These are phyloP conservation scores for Ambastaia sidthimunki DNA, from an alignment of 2,797 vertebrate species.

Conservation along the genomic window DNA sequence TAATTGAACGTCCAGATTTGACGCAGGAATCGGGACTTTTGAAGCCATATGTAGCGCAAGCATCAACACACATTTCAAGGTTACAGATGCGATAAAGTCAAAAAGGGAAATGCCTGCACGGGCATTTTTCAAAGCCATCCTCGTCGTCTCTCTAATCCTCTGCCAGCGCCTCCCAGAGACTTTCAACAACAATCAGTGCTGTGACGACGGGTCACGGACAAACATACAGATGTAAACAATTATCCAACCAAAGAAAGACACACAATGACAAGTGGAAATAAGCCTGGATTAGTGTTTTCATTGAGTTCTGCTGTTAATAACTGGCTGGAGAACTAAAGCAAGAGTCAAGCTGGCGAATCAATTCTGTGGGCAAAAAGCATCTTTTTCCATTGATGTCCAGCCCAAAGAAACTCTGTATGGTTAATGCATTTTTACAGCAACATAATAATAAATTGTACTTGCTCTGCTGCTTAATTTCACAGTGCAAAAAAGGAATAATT, in stretches of 20 bases:
- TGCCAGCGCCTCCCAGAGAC: constrained; percentile 72
- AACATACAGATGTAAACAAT: constrained; percentile 76
- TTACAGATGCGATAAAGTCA: constrained; percentile 41
- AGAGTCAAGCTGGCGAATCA: background rate
- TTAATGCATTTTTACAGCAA: too few species aligned
- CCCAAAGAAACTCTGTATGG: background rate
- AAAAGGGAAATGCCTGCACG: constrained; percentile 61
- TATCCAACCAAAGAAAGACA: constrained; percentile 68
- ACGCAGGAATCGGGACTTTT: constrained; percentile 37
- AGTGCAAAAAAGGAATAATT: too few species aligned
- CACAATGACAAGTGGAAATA: constrained; percentile 66
- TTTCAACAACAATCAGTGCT: constrained; percentile 62
- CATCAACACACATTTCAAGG: constrained; percentile 36
- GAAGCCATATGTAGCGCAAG: constrained; percentile 43
- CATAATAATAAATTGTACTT: too few species aligned
- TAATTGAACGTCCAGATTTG: constrained; percentile 46
- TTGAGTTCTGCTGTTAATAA: constrained; percentile 47
- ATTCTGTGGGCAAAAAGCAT: background rate
- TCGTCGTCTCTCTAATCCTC: constrained; percentile 69
- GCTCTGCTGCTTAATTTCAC: too few species aligned
- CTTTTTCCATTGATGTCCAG: background rate
- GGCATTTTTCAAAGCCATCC: constrained; percentile 54
- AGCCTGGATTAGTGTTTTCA: constrained; percentile 65
- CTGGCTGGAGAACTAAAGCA: background rate
- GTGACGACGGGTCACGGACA: constrained; percentile 62